phyloP scores from a whole-genome alignment of 2,888 invertebrate genomes.

The Perdita meconis region DNA sequence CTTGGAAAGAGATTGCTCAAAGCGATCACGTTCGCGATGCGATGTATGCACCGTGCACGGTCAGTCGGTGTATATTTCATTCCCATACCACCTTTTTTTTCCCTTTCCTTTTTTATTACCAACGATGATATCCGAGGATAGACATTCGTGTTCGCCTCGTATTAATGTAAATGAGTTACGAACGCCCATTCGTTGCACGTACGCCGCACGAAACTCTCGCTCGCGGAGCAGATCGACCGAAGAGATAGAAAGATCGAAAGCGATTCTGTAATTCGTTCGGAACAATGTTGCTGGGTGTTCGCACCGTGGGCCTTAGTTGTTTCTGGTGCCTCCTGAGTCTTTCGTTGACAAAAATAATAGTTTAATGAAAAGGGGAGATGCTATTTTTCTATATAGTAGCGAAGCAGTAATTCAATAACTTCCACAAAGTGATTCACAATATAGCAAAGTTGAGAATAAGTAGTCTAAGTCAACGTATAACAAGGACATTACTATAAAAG shows the following conservation, averaged over 20 bases:
- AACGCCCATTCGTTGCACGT: slow-evolving; percentile 66
- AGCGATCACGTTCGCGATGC: background rate
- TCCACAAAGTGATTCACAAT: too few species aligned
- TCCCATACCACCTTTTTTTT: slow-evolving; percentile 13
- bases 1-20: too few species aligned
- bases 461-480: too few species aligned
- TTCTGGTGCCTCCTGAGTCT: background rate
- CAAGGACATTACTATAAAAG: too few species aligned
- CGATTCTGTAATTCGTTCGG: slow-evolving; percentile 48
- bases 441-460: too few species aligned
- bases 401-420: too few species aligned
- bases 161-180: slow-evolving; percentile 69
- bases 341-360: too few species aligned
- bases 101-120: slow-evolving; percentile 41
- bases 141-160: slow-evolving; percentile 62
- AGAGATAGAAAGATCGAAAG: slow-evolving; percentile 51
- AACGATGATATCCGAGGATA: slow-evolving; percentile 55
- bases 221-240: slow-evolving; percentile 43
- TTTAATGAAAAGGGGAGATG: too few species aligned
- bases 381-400: too few species aligned
- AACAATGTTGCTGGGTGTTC: slow-evolving; percentile 23
- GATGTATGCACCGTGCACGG: slow-evolving; percentile 21
- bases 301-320: slow-evolving; percentile 24
- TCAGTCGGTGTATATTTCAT: slow-evolving; percentile 40
- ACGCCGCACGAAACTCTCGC: slow-evolving; percentile 53